phyloP scores from a whole-genome alignment of 1,140 invertebrate genomes.

The Hypsibius dujardini region DNA sequence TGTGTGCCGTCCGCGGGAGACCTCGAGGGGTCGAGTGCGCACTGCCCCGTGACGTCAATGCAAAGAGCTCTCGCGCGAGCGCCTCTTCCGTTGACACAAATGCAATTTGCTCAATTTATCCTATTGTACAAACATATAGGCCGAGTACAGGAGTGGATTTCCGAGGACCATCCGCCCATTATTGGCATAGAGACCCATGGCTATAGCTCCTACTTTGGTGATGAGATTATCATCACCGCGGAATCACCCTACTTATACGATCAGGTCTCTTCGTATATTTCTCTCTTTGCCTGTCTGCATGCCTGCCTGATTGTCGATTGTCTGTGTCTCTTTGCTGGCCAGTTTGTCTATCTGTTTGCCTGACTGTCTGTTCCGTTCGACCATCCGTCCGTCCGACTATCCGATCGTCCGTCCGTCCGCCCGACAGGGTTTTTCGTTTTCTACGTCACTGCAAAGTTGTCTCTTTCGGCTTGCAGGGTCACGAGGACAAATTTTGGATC shows the following conservation, averaged over 20 bases:
- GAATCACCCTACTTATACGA: constrained; percentile 1
- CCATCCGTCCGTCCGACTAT: not conserved
- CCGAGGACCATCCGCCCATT: constrained; percentile 7
- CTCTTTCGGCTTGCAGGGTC: constrained; percentile 1
- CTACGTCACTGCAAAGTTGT: not conserved
- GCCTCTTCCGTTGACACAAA: too few species aligned
- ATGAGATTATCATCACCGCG: constrained; percentile 16
- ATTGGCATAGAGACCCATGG: constrained; percentile 14
- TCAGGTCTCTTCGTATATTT: not conserved
- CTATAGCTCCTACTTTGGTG: constrained; percentile 8
- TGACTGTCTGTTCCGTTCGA: not conserved
- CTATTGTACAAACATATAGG: too few species aligned
- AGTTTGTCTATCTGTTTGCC: not conserved
- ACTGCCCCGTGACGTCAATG: too few species aligned
- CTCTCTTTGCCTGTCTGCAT: not conserved
- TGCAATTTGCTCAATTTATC: too few species aligned
- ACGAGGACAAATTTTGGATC: constrained; percentile 14
- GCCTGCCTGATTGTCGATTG: not conserved
- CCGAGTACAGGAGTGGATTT: constrained; percentile 1
- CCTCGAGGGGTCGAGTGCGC: too few species aligned
- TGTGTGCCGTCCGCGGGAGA: too few species aligned
- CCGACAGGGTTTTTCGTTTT: not conserved
- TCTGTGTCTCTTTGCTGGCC: not conserved
- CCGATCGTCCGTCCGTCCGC: not conserved
- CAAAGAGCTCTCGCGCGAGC: too few species aligned